Conservation (phyloP, 2,113 vertebrate species). For the Poecilia latipinna region DNA sequence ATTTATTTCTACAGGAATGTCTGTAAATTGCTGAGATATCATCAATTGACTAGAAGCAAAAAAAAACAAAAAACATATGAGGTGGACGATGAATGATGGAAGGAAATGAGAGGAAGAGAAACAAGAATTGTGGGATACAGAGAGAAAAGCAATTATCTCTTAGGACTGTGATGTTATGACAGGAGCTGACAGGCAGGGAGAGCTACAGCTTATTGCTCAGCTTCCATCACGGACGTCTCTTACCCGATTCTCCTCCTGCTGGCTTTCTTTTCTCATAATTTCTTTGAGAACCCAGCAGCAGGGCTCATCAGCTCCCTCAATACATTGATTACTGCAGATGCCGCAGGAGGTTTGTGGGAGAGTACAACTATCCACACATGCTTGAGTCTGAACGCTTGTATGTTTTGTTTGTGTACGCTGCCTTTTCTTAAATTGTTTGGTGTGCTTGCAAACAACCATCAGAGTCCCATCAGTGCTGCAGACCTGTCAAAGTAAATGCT, state of each 20-base stretch:
- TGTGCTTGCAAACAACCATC: conserved; percentile 2
- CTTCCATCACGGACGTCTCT: conserved; percentile 63
- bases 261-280: conserved; percentile 50
- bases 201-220: conserved; percentile 67
- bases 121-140: conserved; percentile 33
- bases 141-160: conserved; percentile 70
- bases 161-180: conserved; percentile 63
- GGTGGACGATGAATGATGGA: conserved; percentile 46
- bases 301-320: conserved; percentile 51
- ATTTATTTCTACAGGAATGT: conserved; percentile 19
- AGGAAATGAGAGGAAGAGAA: conserved; percentile 55
- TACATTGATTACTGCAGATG: conserved; percentile 50
- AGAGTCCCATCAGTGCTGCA: conserved; percentile 23
- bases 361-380: conserved; percentile 1
- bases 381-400: background rate
- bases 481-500: conserved; percentile 54
- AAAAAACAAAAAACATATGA: background rate
- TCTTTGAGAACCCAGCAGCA: conserved; percentile 43
- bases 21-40: conserved; percentile 32
- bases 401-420: conserved; percentile 30
- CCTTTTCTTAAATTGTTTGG: conserved; percentile 24
- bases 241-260: background rate
- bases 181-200: conserved; percentile 68
- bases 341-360: conserved; percentile 4
- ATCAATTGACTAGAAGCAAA: conserved; percentile 6